Conservation (phyloP, 2,113 vertebrate species). For the Vombatus ursinus region DNA sequence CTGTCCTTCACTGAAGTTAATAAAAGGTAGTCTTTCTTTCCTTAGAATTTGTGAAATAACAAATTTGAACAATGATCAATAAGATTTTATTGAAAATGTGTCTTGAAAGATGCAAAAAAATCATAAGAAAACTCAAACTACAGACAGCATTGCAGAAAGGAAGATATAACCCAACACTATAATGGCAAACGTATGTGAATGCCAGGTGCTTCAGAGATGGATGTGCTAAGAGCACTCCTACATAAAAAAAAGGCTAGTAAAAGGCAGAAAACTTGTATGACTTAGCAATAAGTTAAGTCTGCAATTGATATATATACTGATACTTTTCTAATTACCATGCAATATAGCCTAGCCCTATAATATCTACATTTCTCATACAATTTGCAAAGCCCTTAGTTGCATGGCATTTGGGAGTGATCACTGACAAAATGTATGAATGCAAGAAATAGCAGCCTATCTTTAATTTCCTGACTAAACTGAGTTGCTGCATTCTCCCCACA, state of each 20-base stretch:
- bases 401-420: neutral
- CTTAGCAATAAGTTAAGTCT: conserved; percentile 59
- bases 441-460: neutral
- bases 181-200: conserved; percentile 61
- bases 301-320: conserved; percentile 33
- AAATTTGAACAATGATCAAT: conserved; percentile 79
- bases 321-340: conserved; percentile 52
- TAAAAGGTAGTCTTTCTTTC: conserved; percentile 81
- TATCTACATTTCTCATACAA: conserved; percentile 4
- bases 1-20: conserved; percentile 81
- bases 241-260: conserved; percentile 39
- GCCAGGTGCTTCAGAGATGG: conserved; percentile 52
- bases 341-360: neutral
- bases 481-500: neutral
- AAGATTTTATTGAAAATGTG: conserved; percentile 58
- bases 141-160: conserved; percentile 57
- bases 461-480: conserved; percentile 19
- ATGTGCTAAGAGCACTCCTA: conserved; percentile 59
- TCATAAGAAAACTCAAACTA: conserved; percentile 71
- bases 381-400: conserved; percentile 17
- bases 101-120: conserved; percentile 76
- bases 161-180: conserved; percentile 56
- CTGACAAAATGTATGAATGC: neutral
- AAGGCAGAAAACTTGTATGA: conserved; percentile 50
- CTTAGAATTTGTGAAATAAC: conserved; percentile 81